Evolutionary conservation across 1,140 invertebrate species (phyloP), one percentile per base, ranked within the genome.

Genomic region (Zaprionus inermis): DNA sequence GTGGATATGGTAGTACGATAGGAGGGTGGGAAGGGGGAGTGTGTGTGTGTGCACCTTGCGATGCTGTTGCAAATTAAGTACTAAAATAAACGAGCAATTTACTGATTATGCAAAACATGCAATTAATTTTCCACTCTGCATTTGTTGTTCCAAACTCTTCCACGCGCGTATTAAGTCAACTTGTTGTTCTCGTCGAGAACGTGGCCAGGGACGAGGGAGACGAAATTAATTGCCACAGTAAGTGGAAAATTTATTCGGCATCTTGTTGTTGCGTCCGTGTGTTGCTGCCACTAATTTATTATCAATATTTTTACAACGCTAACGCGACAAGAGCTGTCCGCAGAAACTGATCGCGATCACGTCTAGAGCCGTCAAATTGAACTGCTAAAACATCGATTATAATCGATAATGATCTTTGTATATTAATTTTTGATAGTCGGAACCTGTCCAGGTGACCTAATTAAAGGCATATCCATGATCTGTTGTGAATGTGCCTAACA

Each of bases 31-130:
- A 46, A 36, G 46, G 30, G 54, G 10, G 28, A 5, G 11, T 10
- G 28, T 32, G 12, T 49, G 14, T 12, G 22, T 44, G 38, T n/a
- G 38, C 66, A 73, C 57, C 54, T 83, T 38, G 83, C 69, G 57
- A 56, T 68, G 64, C 84, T 76, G 52, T 12, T 49, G 68, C 81
- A 79, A 89, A 86, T 90, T 86, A 88, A 76, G 81, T 85, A 89
- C 82, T 82, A 77, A 79, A 89, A 89, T 89, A 89, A 90, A 89
- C 72, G 85, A 79, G 66, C 85, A 86, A 86, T 89, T 89, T 89
- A 79, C 86, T 90, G 85, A 89, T 89, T 89, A 89, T 86, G 72
- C 86, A 86, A 85, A 90, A 90, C 85, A 90, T 75, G 86, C 85
- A 86, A 86, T 90, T 89, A 89, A 89, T 89, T 89, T 89, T 77